Evolutionary conservation across 1,140 invertebrate species (phyloP), one percentile per base, ranked within the genome.

Genomic region (Drosophila azteca): DNA sequence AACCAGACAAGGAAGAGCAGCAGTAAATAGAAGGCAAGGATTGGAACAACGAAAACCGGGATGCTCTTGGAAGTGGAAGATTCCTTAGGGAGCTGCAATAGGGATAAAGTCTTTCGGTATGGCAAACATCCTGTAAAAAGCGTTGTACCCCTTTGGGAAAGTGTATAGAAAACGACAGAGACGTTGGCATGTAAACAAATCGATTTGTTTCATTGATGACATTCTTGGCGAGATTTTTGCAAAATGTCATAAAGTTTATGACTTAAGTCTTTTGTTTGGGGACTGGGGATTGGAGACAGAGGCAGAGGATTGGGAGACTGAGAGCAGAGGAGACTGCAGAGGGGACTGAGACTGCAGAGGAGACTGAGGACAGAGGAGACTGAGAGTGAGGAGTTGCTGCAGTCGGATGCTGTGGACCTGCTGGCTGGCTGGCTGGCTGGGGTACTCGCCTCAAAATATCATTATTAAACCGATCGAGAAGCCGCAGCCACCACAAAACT

Each of bases 171-270:
- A 49, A 51, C 26, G 45, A 62, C 54, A 73, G 60, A 59, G 49
- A 83, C 53, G 62, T 61, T 79, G 77, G 76, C 80, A 88, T 87
- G 82, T 90, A 90, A 90, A 90, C 89, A 91, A 90, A 91, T 91
- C 90, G 90, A 91, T 91, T 91, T 90, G 90, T 91, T 91, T 91
- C 87, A 91, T 91, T 91, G 90, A 91, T 91, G 85, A 91, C 90
- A 91, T 87, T 91, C 77, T 75, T 88, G 79, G 71, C 66, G 81
- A 83, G 77, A 88, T 81, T 90, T 84, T 81, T 88, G 90, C 90
- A 80, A 90, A 91, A 88, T 91, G 79, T 91, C 90, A 91, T 91
- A 91, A 91, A 91, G 85, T 91, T 90, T 90, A 91, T 90, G 90
- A 91, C 90, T 91, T 91, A 91, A 91, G 90, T 90, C 90, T 90